A percentile compares a stretch with the other conserved stretches of the same genome.
phyloP scores from a whole-genome alignment of 2,113 vertebrate genomes.

The Enhydra lutris region DNA sequence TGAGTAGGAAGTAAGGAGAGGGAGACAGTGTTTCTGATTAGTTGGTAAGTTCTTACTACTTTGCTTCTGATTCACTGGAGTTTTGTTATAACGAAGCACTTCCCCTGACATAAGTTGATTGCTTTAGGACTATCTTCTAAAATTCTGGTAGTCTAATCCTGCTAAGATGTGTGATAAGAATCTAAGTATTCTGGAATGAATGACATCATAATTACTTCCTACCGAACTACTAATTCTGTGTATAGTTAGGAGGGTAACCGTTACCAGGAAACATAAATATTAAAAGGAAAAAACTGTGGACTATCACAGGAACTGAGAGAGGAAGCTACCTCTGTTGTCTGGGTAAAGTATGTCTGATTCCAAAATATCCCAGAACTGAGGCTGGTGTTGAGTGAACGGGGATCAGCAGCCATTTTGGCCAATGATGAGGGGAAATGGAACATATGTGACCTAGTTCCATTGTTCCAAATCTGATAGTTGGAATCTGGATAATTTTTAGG shows the following conservation, averaged over 20 bases:
- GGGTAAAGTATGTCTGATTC: not conserved
- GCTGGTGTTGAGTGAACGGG: not conserved
- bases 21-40: not conserved
- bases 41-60: not conserved
- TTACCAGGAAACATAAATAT: constrained; percentile 47
- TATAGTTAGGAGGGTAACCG: not conserved
- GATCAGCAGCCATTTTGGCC: not conserved
- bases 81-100: not conserved
- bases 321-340: not conserved
- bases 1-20: not conserved
- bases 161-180: constrained; percentile 59
- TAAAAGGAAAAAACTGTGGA: constrained; percentile 1
- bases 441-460: not conserved
- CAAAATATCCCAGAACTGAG: not conserved
- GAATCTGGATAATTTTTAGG: not conserved
- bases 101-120: not conserved
- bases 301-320: not conserved
- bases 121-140: not conserved
- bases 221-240: not conserved
- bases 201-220: constrained; percentile 80
- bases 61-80: not conserved
- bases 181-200: constrained; percentile 78
- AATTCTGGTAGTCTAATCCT: not conserved
- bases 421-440: not conserved
- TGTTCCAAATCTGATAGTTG: not conserved